Base-by-base conservation (phyloP, 2,797 vertebrate species). In the Macropus fuliginosus region DNA sequence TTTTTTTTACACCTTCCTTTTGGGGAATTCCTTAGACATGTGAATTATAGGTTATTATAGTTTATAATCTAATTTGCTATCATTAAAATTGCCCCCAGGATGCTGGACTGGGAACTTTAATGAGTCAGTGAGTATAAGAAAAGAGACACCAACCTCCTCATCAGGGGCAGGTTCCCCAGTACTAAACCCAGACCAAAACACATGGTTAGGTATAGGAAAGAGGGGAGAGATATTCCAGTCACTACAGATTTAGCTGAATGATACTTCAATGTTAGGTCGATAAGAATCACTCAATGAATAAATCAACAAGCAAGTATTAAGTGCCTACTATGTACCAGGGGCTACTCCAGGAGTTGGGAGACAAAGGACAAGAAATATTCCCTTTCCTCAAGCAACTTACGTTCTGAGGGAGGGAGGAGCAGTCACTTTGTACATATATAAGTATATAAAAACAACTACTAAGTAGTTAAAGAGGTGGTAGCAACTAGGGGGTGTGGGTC, bases 261-360 rank as follows among this genome's bases (percentile, higher is more conserved):
- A 59, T 31, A 59, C 28, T 3, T 59, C 57, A 59, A 31, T 59
- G 28, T 59, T 59, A 29, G 28, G 11, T 66, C 18, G 62, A n/a
- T 66, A 66, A 66, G 34, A 66, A n/a, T 66, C 34, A n/a, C 16
- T n/a, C 34, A n/a, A 66, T 66, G 62, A 66, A n/a, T n/a, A 66
- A 89, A 94, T 66, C 56, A 34, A 40, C 54, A 94, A 92, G 92
- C 59, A 21, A 57, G 50, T 55, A 24, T 55, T 92, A 91, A 91
- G 40, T 54, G 92, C 34, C 46, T 12, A 24, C 56, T 92, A 28
- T 40, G 34, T 92, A 46, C 21, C 57, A 54, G 52, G 55, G 50
- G 18, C 56, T 94, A 21, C 62, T 0, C 29, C 55, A 14, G 52
- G 6, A 52, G 50, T 21, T 92, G 56, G 59, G 59, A 74, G 0